Percentiles rank a stretch among this genome's conserved stretches.
These are phyloP conservation scores for Himantopus leucocephalus DNA, from an alignment of 2,113 vertebrate species.

Conservation along the genomic window DNA sequence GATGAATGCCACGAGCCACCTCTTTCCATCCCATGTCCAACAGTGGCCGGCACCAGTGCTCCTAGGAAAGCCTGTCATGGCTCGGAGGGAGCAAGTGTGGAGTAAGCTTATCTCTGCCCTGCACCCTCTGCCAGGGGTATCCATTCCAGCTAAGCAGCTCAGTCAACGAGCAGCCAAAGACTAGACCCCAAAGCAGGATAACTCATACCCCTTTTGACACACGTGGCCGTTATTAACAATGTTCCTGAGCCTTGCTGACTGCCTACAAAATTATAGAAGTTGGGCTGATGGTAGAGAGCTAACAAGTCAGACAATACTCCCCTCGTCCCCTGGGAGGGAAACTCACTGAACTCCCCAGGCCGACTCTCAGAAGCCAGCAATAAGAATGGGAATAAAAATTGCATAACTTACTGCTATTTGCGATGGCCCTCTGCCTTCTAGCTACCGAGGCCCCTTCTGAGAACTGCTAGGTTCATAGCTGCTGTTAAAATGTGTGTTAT, in stretches of 20 bases:
- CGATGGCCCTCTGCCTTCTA: not conserved
- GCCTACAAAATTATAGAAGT: not conserved
- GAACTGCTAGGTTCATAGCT: not conserved
- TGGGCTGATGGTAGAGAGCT: not conserved
- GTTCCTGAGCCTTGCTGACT: not conserved
- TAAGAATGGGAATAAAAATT: conserved; percentile 31
- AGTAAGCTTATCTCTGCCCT: not conserved
- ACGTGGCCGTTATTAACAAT: not conserved
- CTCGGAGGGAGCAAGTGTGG: not conserved
- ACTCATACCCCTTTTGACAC: not conserved
- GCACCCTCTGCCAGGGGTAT: not conserved
- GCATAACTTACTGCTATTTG: conserved; percentile 20
- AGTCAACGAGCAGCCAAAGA: not conserved
- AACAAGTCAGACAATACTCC: not conserved
- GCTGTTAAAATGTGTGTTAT: not conserved
- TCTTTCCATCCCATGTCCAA: not conserved
- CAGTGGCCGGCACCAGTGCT: not conserved
- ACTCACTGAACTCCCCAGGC: not conserved
- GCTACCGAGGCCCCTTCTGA: not conserved
- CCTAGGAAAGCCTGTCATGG: not conserved
- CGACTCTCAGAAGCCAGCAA: not conserved
- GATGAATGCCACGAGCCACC: not conserved
- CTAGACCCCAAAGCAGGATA: not conserved
- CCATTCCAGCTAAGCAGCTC: not conserved
- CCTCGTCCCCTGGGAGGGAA: not conserved